These are phyloP conservation scores for Parnassius mnemosyne DNA, from an alignment of 2,888 invertebrate genomes.

Conservation along the genomic window DNA sequence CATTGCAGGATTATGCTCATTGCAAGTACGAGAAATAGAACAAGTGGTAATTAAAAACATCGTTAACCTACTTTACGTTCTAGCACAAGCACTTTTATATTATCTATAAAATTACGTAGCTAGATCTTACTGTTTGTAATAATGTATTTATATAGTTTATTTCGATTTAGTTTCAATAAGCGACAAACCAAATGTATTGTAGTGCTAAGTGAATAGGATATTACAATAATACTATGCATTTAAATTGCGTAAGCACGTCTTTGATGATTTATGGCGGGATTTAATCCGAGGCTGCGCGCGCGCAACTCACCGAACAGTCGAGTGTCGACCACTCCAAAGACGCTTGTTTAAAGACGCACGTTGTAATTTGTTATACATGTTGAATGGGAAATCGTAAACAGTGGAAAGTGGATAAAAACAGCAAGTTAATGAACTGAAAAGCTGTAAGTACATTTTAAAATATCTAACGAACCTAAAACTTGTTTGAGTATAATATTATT, in stretches of 20 bases:
- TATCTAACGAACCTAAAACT: background rate
- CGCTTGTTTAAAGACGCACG: constrained; percentile 38
- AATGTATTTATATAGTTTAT: background rate
- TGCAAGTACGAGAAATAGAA: background rate
- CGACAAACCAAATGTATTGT: background rate
- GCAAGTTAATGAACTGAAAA: constrained; percentile 5
- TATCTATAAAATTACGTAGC: background rate
- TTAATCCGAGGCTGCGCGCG: constrained; percentile 43
- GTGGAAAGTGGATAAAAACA: constrained; percentile 19
- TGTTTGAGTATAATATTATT: no score
- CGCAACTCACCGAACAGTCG: constrained; percentile 46
- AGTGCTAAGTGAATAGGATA: background rate
- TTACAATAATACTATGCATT: constrained; percentile 12
- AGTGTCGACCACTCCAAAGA: constrained; percentile 42
- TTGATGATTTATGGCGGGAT: constrained; percentile 40
- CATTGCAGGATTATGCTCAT: no score
- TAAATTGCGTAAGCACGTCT: constrained; percentile 26
- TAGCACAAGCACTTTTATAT: constrained; percentile 4
- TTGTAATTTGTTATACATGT: constrained; percentile 20
- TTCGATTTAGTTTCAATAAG: background rate
- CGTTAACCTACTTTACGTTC: constrained; percentile 20
- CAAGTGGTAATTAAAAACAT: constrained; percentile 3
- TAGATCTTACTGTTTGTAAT: background rate
- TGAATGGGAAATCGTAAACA: constrained; percentile 18
- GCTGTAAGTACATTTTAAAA: constrained; percentile 13